phyloP scores from a whole-genome alignment of 2,113 vertebrate species.

The Rattus norvegicus region GRCr8 NC_086022.1:182924001-182924500 shows the following conservation, averaged over 20 bases:
- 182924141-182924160: not conserved
- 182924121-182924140: not conserved
- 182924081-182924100: not conserved
- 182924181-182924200: not conserved
- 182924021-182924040: not conserved
- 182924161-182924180: not conserved
- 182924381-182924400: not conserved
- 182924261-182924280: not conserved
- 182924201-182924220: not conserved
- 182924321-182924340: not conserved
- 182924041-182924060: not conserved
- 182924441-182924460: not conserved
- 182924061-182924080: not conserved
- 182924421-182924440: not conserved
- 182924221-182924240: not conserved
- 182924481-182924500: not conserved
- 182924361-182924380: no score
- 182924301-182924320: not conserved
- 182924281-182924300: not conserved
- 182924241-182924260: not conserved
- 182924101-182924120: not conserved
- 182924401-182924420: accelerated
- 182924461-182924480: not conserved
- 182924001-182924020: not conserved
- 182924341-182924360: not conserved